Evolutionary conservation across 2,888 invertebrate genomes (phyloP), one percentile per base, ranked within the genome.

Genomic region (Andricus curvator): DNA sequence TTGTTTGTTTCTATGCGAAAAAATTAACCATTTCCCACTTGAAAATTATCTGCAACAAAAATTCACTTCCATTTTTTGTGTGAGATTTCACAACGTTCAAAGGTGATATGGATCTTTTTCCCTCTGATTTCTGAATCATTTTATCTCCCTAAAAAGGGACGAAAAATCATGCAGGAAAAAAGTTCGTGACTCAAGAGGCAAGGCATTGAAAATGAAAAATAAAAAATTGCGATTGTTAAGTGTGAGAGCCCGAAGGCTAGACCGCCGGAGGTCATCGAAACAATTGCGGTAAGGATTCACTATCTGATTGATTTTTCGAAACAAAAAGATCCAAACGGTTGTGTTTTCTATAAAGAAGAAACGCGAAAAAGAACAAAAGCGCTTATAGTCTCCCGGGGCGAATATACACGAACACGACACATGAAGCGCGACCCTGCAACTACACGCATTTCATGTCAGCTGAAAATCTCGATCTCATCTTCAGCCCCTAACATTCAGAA

Each of bases 251-350:
- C 22, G 44, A 22, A 17, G 20, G 51, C 56, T 64, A 25, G 64
- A 51, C 37, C 29, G 68, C 22, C 79, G 68, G 84, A 85, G 84
- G 85, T 83, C 82, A 76, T 66, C 79, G 74, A 76, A 84, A 87
- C 85, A 86, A 86, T 86, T 81, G 82, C 81, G 82, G 81, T 85
- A 86, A 85, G 84, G 80, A 87, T 86, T 83, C 78, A 56, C 80
- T 76, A 82, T 85, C 82, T 78, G 84, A 87, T 87, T 85, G 87
- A 86, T 87, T 87, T 85, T 81, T 56, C 62, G 68, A 77, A 81
- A 85, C 83, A 83, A 85, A 84, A 83, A 84, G 79, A 67, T 80
- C 79, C 65, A 84, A 83, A 83, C 77, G 81, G 78, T 82, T 78
- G 77, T 80, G 79, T 62, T 70, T 29, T 78, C 56, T 81, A 85